phyloP scores from a whole-genome alignment of 2,113 vertebrate genomes.

The human region DNA sequence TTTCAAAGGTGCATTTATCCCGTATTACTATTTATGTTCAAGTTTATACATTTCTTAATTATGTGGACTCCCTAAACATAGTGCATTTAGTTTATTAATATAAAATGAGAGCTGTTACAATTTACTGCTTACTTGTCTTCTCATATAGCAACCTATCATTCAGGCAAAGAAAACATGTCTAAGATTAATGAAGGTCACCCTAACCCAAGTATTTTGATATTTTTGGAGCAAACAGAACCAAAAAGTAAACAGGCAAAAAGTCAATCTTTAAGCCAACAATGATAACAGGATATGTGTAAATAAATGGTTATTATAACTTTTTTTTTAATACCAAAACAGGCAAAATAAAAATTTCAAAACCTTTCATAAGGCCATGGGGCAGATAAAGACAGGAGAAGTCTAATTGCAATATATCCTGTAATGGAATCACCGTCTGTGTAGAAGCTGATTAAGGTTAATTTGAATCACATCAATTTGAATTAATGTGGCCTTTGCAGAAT shows the following conservation, averaged over 20 bases:
- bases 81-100: conserved; percentile 53
- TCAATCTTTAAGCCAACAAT: conserved; percentile 77
- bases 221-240: conserved; percentile 81
- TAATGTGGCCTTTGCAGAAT: conserved; percentile 88
- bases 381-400: conserved; percentile 83
- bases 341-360: conserved; percentile 69
- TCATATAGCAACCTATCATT: conserved; percentile 60
- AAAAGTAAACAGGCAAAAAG: conserved; percentile 82
- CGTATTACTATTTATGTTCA: background rate
- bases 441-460: conserved; percentile 91
- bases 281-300: conserved; percentile 81
- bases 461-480: conserved; percentile 90
- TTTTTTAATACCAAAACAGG: background rate
- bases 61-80: conserved; percentile 11
- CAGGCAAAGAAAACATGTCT: conserved; percentile 70
- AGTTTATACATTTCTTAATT: conserved; percentile 55
- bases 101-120: background rate
- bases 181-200: conserved; percentile 79
- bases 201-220: conserved; percentile 81
- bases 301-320: conserved; percentile 76
- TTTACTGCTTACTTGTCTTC: conserved; percentile 32
- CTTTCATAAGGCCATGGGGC: conserved; percentile 76
- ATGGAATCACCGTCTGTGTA: conserved; percentile 85
- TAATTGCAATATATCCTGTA: conserved; percentile 85
- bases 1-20: background rate